Conservation (phyloP, 2,113 vertebrate genomes). For the Suncus etruscus region DNA sequence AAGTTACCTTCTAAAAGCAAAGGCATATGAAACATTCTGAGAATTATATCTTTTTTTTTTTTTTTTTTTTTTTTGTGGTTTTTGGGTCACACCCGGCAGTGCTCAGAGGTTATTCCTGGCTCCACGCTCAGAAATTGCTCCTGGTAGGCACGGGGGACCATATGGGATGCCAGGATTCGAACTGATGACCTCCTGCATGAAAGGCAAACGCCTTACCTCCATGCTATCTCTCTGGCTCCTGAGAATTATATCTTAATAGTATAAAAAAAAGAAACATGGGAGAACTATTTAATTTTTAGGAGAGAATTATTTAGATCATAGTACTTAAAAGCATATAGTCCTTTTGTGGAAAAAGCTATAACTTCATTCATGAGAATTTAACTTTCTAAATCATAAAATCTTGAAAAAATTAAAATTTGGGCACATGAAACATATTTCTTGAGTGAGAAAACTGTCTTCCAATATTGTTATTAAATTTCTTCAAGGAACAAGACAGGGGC, state of each 20-base stretch:
- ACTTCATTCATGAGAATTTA: neutral
- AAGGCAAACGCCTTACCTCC: too few species aligned
- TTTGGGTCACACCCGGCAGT: too few species aligned
- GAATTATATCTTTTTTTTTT: conserved; percentile 49
- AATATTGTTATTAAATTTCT: conserved; percentile 30
- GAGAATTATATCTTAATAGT: conserved; percentile 35
- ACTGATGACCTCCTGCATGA: too few species aligned
- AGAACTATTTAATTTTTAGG: neutral
- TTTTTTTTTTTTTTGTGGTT: too few species aligned
- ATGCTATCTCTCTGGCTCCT: too few species aligned
- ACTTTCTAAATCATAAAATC: neutral
- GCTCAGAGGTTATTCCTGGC: too few species aligned
- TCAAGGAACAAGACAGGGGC: conserved; percentile 43
- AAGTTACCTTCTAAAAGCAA: conserved; percentile 44
- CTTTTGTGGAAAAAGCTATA: conserved; percentile 12
- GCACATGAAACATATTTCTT: neutral
- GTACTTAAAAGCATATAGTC: neutral
- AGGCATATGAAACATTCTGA: conserved; percentile 25
- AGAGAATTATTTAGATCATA: neutral
- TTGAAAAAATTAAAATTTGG: conserved; percentile 43
- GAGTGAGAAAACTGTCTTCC: neutral
- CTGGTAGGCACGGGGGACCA: too few species aligned
- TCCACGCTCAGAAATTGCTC: too few species aligned
- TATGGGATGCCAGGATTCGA: too few species aligned
- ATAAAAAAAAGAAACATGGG: neutral